Base-by-base conservation (phyloP, 2,797 vertebrate genomes). In the Mus spretus region DNA sequence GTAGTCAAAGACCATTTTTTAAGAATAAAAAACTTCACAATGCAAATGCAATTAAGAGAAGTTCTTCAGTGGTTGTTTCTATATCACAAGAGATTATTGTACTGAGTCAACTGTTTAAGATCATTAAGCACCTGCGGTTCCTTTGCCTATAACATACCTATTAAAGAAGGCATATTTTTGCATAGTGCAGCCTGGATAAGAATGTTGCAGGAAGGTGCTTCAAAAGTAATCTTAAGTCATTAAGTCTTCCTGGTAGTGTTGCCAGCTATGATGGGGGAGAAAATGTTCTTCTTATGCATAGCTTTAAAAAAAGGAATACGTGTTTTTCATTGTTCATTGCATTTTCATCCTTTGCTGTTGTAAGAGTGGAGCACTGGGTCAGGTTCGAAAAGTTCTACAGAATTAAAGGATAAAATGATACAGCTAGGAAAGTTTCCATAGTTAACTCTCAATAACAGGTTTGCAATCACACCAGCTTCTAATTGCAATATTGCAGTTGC, bases 1-100 rank as follows among this genome's bases (percentile, higher is more conserved):
- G 95, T 96, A 95, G 81, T 34, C 40, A 67, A 75, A 13, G 7
- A 95, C 96, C 91, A 74, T 95, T 86, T 97, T 96, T 96, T 96
- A 89, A 97, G 92, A 95, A 89, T 86, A 97, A 97, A 93, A 94
- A 79, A 93, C 83, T 79, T 37, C 59, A 78, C 80, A 55, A 57
- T 83, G 92, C 91, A 59, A 81, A 57, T 37, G 31, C 26, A 78
- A 40, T 91, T 97, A 89, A 95, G 53, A 75, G 34, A 70, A 31
- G 81, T 9, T 93, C 22, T 65, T n/a, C 31, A 79, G 63, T 10
- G 24, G 20, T 93, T 89, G 75, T 88, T 44, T 82, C 28, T 86
- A 91, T 93, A 89, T 93, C 89, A 72, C 95, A n/a, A 17, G 63
- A 57, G 19, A 82, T 93, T 75, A 89, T 89, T 72, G 1, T 61